Evolutionary conservation across 64 coral and sea anemone genomes (phyloP), one percentile per base, ranked within the genome.

Genomic region (Pachyseris speciosa): DNA sequence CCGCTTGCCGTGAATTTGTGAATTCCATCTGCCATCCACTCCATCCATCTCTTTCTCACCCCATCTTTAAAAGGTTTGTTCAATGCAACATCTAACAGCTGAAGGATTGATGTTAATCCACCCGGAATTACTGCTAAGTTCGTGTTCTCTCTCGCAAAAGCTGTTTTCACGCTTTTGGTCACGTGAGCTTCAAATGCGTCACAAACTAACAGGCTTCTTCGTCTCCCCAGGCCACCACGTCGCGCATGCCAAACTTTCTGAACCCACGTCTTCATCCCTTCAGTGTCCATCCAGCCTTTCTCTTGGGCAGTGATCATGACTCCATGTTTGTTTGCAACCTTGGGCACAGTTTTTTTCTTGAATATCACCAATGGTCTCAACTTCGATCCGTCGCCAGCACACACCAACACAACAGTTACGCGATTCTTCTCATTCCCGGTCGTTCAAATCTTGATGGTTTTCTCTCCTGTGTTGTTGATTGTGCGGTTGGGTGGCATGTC

Each of bases 111-210:
- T 11, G 87, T 78, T 42, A 89, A 59, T 47, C 73, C 70, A 30
- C 85, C 39, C 49, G 84, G 48, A 87, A 72, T 69, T 51, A 43
- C 15, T 30, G 64, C 65, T 1, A 87, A 31, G 31, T 72, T 71
- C 1, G 84, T 72, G 37, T 45, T 48, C 65, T 87, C 41, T 72
- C 26, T n/a, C 24, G 31, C 1, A 29, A 88, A 15, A 27, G 86
- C 30, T 19, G 42, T 63, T 65, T 75, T 88, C 30, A 75, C 69
- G 4, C 30, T 65, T 41, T 88, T 49, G 28, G 68, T 88, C 68
- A 88, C 28, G 68, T 72, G 67, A 22, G 67, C 84, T 53, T 87
- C 84, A 87, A 87, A 87, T 6, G 42, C 33, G 65, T 87, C 86
- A 75, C 16, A 74, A 72, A 53, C 45, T 13, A 88, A 40, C 86